Percentiles rank a stretch among this genome's conserved stretches.
Evolutionary conservation across 2,113 vertebrate genomes (phyloP).

Genomic region (Coregonus clupeaformis): DNA sequence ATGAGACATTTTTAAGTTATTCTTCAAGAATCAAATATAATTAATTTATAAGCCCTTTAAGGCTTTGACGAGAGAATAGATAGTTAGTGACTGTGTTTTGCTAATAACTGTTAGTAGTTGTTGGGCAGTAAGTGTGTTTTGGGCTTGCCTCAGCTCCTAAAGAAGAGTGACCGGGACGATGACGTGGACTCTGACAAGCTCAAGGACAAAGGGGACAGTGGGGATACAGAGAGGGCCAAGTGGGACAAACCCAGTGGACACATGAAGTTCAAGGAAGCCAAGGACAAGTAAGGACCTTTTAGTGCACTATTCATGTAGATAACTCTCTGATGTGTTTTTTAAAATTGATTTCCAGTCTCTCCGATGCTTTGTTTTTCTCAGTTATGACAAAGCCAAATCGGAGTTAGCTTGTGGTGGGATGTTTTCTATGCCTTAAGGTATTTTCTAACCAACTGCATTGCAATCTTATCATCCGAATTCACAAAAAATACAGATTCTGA

Average conservation of each 20-base stretch:
- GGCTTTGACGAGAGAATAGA: neutral
- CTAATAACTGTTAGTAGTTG: too few relatives aligned
- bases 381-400: too few relatives aligned
- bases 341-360: neutral
- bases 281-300: slow-evolving; percentile 82
- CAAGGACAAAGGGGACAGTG: slow-evolving; percentile 84
- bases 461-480: too few relatives aligned
- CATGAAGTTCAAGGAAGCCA: slow-evolving; percentile 76
- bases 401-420: too few relatives aligned
- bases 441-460: too few relatives aligned
- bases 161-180: slow-evolving; percentile 91
- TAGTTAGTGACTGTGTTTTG: neutral
- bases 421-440: too few relatives aligned
- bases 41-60: too few relatives aligned
- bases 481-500: too few relatives aligned
- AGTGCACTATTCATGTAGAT: too few relatives aligned
- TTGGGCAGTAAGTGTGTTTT: neutral
- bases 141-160: slow-evolving; percentile 82
- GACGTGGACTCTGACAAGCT: slow-evolving; percentile 81
- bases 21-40: too few relatives aligned
- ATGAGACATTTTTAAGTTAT: too few relatives aligned
- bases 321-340: neutral
- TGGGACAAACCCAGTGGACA: slow-evolving; percentile 79
- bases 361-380: neutral
- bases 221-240: slow-evolving; percentile 77